Evolutionary conservation across 2,113 vertebrate species (phyloP), one percentile per base, ranked within the genome.

Genomic region (Hiodon alosoides): DNA sequence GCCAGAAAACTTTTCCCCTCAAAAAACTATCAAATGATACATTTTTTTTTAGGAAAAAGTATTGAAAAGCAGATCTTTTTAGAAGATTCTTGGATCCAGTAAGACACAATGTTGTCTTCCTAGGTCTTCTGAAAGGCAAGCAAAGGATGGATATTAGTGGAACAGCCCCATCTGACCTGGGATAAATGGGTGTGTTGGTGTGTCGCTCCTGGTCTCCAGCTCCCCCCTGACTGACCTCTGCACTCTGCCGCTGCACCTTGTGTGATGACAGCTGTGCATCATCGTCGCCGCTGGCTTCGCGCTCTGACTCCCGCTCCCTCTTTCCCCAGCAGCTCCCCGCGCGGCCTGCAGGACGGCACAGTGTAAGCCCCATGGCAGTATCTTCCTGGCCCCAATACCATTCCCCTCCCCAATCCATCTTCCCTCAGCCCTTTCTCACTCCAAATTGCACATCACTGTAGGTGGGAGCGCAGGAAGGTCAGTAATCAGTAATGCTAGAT

Each of bases 201-300:
- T 53, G 50, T 5, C 4, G 67, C 51, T 16, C 52, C 16, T 4
- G 50, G 7, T 4, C 67, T 16, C 3, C 52, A 3, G 11, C 8
- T 31, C 57, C 7, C 47, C 4, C 50, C 16, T 8, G 31, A 3
- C 84, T 85, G 66, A 90, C 86, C 83, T 88, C 80, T 76, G 84
- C 6, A 68, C 84, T 89, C 71, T 89, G 86, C 70, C 89, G 77
- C 77, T 86, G 90, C 75, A 91, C 85, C 81, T 92, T 92, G 75
- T 85, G 84, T 4, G 82, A 14, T 0, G 85, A 84, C 73, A 83
- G 86, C 51, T 84, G 79, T 4, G 72, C 10, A 2, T 69, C 58
- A 0, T 88, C 82, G 51, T 89, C 88, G 57, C 85, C 86, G 5
- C 82, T 82, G 0, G 79, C 66, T 0, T 88, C 86, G 0, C 84